A percentile compares a stretch with the other conserved stretches of the same genome.
Evolutionary conservation across 2,797 vertebrate species (phyloP).

Genomic region (Pantherophis alleghaniensis): DNA sequence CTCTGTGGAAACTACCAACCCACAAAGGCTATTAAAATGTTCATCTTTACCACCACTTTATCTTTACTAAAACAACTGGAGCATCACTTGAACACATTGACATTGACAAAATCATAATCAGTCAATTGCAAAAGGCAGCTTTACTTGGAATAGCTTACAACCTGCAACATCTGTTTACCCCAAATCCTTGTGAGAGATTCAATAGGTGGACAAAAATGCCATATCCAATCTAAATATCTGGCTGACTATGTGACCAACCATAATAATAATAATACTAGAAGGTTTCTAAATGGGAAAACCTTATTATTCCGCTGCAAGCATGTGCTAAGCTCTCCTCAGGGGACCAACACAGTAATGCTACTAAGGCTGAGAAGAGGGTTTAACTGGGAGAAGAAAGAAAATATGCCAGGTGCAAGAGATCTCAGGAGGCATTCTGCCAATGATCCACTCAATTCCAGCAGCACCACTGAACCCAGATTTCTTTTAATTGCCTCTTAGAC

Average conservation of each 20-base stretch:
- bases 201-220: not conserved
- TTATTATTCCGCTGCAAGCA: not conserved
- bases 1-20: not conserved
- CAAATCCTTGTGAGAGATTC: not conserved
- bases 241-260: not conserved
- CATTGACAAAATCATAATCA: not conserved
- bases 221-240: not conserved
- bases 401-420: not conserved
- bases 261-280: not conserved
- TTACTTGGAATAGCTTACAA: not conserved
- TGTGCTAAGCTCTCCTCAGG: not conserved
- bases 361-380: not conserved
- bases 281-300: not conserved
- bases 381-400: not conserved
- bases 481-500: not conserved
- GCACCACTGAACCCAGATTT: not conserved
- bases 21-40: not conserved
- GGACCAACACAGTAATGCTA: not conserved
- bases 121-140: not conserved
- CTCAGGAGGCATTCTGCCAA: not conserved
- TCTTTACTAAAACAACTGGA: not conserved
- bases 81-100: not conserved
- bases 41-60: not conserved
- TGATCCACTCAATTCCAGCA: not conserved
- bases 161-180: not conserved